phyloP scores from a whole-genome alignment of 1,140 invertebrate genomes.

The Diploscapter pachys region DNA sequence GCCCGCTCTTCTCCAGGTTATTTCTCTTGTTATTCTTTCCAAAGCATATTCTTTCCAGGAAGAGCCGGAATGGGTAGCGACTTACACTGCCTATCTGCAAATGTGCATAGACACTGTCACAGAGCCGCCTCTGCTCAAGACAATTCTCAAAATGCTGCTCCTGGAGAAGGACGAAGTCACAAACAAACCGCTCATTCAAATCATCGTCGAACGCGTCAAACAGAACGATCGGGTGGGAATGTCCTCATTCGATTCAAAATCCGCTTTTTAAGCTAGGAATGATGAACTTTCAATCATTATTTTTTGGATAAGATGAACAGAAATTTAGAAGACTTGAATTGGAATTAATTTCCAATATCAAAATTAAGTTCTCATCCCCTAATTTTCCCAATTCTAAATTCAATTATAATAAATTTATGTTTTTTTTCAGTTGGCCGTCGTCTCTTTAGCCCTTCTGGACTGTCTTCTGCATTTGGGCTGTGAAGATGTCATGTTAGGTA shows the following conservation, averaged over 20 bases:
- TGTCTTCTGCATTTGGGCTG: slow-evolving; percentile 86
- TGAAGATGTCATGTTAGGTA: slow-evolving; percentile 80
- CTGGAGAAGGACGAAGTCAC: slow-evolving; percentile 76
- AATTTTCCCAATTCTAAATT: no score
- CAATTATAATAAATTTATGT: no score
- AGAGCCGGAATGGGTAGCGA: slow-evolving; percentile 52
- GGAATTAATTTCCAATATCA: no score
- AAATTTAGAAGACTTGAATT: no score
- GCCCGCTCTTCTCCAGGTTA: slow-evolving; percentile 81
- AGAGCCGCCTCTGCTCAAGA: slow-evolving; percentile 75
- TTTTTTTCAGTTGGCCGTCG: slow-evolving; percentile 62
- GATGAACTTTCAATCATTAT: no score
- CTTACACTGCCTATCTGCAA: slow-evolving; percentile 48
- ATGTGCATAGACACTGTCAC: slow-evolving; percentile 71
- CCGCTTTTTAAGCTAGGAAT: slow-evolving; percentile 11
- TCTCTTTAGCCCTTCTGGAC: slow-evolving; percentile 83
- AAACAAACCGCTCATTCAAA: slow-evolving; percentile 58
- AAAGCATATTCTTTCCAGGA: slow-evolving; percentile 81
- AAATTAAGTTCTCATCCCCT: no score
- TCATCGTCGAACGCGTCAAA: slow-evolving; percentile 60
- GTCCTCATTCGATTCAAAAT: slow-evolving; percentile 14
- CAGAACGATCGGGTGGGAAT: slow-evolving; percentile 52
- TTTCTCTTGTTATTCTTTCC: not conserved
- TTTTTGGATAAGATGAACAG: no score
- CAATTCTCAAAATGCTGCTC: slow-evolving; percentile 76